Base-by-base conservation (phyloP, 1,140 invertebrate genomes). In the Ericerus pela region DNA sequence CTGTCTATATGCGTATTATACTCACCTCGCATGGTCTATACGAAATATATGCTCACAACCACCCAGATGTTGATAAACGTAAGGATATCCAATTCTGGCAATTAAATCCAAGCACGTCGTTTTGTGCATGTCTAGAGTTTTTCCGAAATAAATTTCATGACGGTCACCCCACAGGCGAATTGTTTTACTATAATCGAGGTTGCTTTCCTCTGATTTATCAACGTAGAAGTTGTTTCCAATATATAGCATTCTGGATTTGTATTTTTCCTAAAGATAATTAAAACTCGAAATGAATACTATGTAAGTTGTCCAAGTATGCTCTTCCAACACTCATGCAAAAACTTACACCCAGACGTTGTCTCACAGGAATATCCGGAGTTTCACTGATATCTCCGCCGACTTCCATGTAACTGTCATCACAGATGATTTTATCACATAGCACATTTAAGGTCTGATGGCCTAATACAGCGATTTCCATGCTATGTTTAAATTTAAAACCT, bases 11-110 rank as follows among this genome's bases (percentile, higher is more conserved):
- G 30, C n/a, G 8, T n/a, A 33, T 10, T 10, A 33, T 24, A 24
- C n/a, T 5, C 37, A 47, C 41, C 41, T 47, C 3, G 26, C 41
- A 22, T 47, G 26, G 22, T 47, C 41, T 14, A 47, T 3, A 12
- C 18, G 22, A 4, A 47, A 14, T 10, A 47, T 24, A 24, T 47
- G 41, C 16, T 47, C 41, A 24, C 41, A 47, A 24, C 41, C 41
- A 20, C 41, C 41, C 26, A 47, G 26, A 47, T 47, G 41, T 47
- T 47, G 41, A 47, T 47, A 47, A 24, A 47, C 41, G 14, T 47
- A 47, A 47, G 41, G 41, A 47, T 22, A 47, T 47, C 41, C 41
- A 24, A 47, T 47, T 47, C 41, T 47, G 26, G 10, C 10, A 16
- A 47, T 24, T 47, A 47, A 47, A 47, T 47, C 41, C 11, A 47